Evolutionary conservation across 2,888 invertebrate species (phyloP).

Genomic region (Abrostola tripartita): DNA sequence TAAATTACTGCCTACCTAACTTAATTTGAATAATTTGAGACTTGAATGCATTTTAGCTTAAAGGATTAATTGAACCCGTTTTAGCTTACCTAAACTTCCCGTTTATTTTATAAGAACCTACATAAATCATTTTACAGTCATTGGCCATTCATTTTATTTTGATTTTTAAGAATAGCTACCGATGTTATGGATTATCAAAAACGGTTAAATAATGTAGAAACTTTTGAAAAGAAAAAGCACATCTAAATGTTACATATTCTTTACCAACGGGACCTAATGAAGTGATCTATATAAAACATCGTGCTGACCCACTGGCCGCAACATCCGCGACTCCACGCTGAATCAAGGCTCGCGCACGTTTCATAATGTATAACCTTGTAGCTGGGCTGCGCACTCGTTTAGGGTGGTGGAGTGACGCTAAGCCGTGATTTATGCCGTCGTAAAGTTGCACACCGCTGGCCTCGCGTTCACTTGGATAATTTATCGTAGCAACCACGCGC

Average conservation of each 20-base stretch:
- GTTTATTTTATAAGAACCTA: too few species aligned
- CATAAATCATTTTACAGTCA: too few species aligned
- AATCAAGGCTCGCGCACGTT: conserved; percentile 59
- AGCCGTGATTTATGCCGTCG: conserved; percentile 82
- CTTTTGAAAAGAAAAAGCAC: neutral
- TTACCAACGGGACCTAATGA: conserved; percentile 33
- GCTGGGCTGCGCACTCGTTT: conserved; percentile 60
- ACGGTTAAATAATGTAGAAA: too few species aligned
- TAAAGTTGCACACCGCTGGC: conserved; percentile 83
- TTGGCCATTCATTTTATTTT: too few species aligned
- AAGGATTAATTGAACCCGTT: too few species aligned
- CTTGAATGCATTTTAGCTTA: too few species aligned
- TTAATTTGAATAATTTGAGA: too few species aligned
- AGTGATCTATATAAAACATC: conserved; percentile 37
- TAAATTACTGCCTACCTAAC: too few species aligned
- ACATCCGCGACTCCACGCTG: conserved; percentile 53
- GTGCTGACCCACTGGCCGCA: conserved; percentile 60
- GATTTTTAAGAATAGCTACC: too few species aligned
- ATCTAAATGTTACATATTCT: conserved; percentile 2
- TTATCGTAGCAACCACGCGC: conserved; percentile 69
- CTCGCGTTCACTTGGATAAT: conserved; percentile 86
- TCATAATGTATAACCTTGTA: conserved; percentile 64
- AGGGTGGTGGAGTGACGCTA: conserved; percentile 73
- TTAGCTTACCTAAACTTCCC: too few species aligned
- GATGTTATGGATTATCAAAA: too few species aligned